Evolutionary conservation across 2,113 vertebrate species (phyloP), one percentile per base, ranked within the genome.

Genomic region (Balaeniceps rex): DNA sequence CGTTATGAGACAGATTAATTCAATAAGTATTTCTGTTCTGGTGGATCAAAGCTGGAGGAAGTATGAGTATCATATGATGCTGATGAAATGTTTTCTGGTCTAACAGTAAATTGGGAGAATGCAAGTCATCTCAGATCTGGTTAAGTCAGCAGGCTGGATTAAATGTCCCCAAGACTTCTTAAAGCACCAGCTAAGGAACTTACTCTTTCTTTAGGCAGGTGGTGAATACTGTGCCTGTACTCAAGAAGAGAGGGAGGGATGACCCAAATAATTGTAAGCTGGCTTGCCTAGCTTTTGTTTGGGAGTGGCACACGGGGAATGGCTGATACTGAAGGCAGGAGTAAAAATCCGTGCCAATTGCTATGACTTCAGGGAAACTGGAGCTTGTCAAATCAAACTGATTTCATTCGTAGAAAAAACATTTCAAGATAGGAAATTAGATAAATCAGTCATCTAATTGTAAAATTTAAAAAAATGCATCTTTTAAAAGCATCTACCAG

Each of bases 1-100:
- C 52, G 0, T 94, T 81, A 77, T 46, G 60, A 96, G 69, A 95
- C 92, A 96, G 91, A 95, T 94, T 88, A 52, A 87, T 92, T 92
- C 92, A 94, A 93, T 97, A 96, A 96, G 69, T 70, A 81, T 94
- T 87, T 90, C 88, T 97, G 83, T 87, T 96, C 89, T 93, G 47
- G 34, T 92, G 74, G 83, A 96, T 93, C 96, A 95, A 97, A 96
- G 92, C 72, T 91, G 88, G 83, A 82, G 83, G 91, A 95, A 95
- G 49, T 91, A 92, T 87, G 87, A 90, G 78, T 76, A 80, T 95
- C 79, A 88, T 87, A 94, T 88, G 87, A 93, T 94, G 70, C 49
- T 90, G 87, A 94, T 76, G 83, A 93, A 94, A 97, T 74, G 28
- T 91, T 93, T 95, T 95, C 88, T 93, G 47, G 46, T 85, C 87